These are phyloP conservation scores for Luehdorfia chinensis DNA, from an alignment of 1,140 invertebrate genomes.

Conservation along the genomic window DNA sequence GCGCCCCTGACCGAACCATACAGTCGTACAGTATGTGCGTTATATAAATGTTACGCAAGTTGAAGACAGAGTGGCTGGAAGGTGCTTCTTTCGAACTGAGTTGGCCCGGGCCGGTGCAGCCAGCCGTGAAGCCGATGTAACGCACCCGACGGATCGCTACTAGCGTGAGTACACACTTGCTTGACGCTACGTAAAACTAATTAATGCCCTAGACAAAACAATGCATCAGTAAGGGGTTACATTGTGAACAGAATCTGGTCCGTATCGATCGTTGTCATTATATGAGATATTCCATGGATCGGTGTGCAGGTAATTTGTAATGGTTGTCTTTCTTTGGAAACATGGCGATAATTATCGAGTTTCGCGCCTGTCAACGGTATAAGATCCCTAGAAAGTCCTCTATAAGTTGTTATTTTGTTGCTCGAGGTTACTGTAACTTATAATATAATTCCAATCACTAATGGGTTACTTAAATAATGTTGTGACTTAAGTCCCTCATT, in stretches of 20 bases:
- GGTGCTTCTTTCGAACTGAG: conserved; percentile 44
- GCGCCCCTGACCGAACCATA: conserved; percentile 47
- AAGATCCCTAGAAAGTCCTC: conserved; percentile 14
- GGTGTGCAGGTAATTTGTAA: conserved; percentile 1
- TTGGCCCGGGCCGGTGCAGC: conserved; percentile 39
- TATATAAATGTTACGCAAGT: conserved; percentile 74
- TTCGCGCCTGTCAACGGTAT: conserved; percentile 37
- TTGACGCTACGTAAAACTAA: conserved; percentile 29
- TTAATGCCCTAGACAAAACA: conserved; percentile 22
- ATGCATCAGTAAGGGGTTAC: not conserved
- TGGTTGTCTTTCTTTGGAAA: conserved; percentile 5
- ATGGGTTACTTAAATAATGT: too few relatives aligned
- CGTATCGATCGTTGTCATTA: conserved; percentile 8
- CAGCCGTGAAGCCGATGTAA: conserved; percentile 56
- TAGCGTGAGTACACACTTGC: conserved; percentile 49
- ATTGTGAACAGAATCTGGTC: not conserved
- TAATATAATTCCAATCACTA: too few relatives aligned
- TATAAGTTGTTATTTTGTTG: conserved; percentile 27
- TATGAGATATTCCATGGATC: not conserved
- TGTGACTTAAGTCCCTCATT: too few relatives aligned
- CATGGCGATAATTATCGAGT: conserved; percentile 16
- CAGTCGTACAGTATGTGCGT: conserved; percentile 53
- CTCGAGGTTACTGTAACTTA: too few relatives aligned
- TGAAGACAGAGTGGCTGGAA: conserved; percentile 46
- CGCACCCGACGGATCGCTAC: conserved; percentile 34